Base-by-base conservation (phyloP, 2,888 invertebrate genomes). In the Chirona hameri region DNA sequence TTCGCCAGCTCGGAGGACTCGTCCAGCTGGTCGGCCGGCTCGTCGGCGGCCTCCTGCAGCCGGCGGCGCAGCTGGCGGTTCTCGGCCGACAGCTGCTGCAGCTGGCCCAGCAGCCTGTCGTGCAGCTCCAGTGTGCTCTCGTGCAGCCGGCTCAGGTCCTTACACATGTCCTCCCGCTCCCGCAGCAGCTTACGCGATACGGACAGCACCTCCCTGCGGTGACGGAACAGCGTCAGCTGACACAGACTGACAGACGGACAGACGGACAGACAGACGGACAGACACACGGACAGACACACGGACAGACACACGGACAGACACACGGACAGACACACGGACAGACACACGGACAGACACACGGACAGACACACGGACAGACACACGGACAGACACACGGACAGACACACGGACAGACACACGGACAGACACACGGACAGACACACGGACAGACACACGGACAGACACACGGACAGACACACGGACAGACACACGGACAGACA, bases 91-190 rank as follows among this genome's bases (percentile, higher is more conserved):
- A 80, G 65, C 31, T 48, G 82, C 57, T 65, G 79, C 82, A 57
- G 80, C 82, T 65, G 48, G 46, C 27, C 69, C 55, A 52, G 69
- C 65, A 82, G 82, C 48, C 31, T 29, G 72, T 86, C 85, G 80
- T 86, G 86, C 29, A 86, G 83, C 60, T 86, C 85, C 27, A 84
- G 84, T 81, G 86, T 85, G 60, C 85, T 85, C 52, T 86, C 86
- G 65, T 86, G 85, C 27, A 86, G 84, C 14, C 84, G 83, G 12
- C 86, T 84, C 81, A 86, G 84, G 81, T 87, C 86, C 48, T 85
- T 82, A 57, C 85, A 85, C 85, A 87, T 85, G 83, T 88, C 87
- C 83, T 87, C 87, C 60, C 88, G 85, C 82, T 88, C 88, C 83
- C 87, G 87, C 55, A 87, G 86, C 81, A 88, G 84, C 84, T 86